Base-by-base conservation (phyloP, 2,797 vertebrate species). In the Numenius phaeopus region DNA sequence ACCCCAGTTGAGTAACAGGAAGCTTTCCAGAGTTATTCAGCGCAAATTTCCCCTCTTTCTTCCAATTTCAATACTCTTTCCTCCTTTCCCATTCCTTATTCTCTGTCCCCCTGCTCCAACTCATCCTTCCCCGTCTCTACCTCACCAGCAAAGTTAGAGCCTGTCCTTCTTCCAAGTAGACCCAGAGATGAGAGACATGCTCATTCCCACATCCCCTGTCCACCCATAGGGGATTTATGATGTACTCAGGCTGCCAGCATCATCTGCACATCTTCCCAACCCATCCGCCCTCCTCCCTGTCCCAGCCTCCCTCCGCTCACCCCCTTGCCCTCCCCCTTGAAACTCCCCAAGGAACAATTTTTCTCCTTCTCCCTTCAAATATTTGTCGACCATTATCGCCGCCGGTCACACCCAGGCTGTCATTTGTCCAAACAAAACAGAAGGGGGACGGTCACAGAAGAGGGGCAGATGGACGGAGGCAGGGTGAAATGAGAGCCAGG, bases 401-500 rank as follows among this genome's bases (percentile, higher is more conserved):
- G 11, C 54, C 4, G 50, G 96, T 47, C 94, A 90, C 89, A 94
- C 90, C 80, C 88, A 72, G 93, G 77, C 87, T 89, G 84, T 94
- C 87, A 11, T 89, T 94, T 87, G 82, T 67, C 94, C 93, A 89
- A 91, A 97, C 87, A 90, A 76, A 95, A 54, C 95, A 88, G 89
- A 82, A 42, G 87, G 65, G 73, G 90, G 59, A 79, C 2, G 73
- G 92, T 23, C 49, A 0, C 22, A 30, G 78, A 32, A 83, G 71
- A 94, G 80, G 88, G 95, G 94, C 96, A 95, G 94, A 47, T 91
- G 94, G 94, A 88, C 11, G 0, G 83, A 85, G 84, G 81, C 80
- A 27, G 79, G 88, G 57, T 27, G 93, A 95, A 95, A 95, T 57
- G 89, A 85, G 89, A 93, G 92, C 92, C 95, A 85, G 76, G 97